Percentiles rank a stretch among this genome's conserved stretches.
Conservation (phyloP, 2,113 vertebrate genomes). For the Haemorhous mexicanus region DNA sequence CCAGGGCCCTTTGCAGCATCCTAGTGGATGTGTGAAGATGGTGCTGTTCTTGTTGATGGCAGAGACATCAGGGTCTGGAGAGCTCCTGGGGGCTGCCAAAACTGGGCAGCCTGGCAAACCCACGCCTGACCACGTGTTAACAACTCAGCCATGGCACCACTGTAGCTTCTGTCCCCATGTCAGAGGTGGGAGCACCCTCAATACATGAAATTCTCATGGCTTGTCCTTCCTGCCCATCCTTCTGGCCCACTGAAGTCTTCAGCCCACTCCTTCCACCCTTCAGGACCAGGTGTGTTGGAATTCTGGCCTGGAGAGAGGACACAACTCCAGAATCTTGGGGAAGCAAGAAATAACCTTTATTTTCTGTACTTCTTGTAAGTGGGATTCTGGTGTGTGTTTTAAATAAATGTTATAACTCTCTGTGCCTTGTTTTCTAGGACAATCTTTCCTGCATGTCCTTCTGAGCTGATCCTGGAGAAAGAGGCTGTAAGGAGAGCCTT, state of each 20-base stretch:
- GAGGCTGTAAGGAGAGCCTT: background rate
- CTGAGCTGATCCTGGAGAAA: background rate
- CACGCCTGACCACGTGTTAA: background rate
- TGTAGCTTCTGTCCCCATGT: background rate
- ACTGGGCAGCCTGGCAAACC: background rate
- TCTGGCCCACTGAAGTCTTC: background rate
- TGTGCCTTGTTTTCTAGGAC: background rate
- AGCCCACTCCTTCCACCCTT: background rate
- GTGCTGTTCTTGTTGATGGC: background rate
- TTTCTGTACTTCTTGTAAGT: background rate
- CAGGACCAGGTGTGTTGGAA: background rate
- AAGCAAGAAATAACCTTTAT: background rate
- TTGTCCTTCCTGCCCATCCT: background rate
- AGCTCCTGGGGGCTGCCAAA: background rate
- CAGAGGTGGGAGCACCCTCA: background rate
- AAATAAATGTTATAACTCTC: background rate
- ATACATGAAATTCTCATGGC: accelerated
- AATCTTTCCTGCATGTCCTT: background rate
- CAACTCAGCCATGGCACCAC: background rate
- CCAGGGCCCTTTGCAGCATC: background rate
- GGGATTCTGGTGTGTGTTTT: background rate
- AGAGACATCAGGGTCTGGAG: background rate
- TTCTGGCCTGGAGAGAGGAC: background rate
- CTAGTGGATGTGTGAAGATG: background rate
- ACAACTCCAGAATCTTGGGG: background rate